Conservation (phyloP, 2,113 vertebrate genomes). For the Peromyscus leucopus region DNA sequence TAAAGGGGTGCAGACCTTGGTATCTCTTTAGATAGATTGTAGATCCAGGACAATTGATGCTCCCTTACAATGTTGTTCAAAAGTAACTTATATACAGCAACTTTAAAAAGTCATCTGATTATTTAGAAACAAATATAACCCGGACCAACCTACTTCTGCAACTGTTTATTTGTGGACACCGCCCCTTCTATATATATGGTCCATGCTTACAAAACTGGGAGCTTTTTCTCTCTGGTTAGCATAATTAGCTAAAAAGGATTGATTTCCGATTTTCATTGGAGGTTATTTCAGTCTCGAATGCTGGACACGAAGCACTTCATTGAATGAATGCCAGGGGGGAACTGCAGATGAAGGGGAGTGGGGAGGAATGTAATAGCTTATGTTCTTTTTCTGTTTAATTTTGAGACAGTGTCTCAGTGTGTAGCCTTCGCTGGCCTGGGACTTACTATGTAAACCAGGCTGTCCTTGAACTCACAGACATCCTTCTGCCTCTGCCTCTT, state of each 20-base stretch:
- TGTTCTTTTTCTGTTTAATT: not conserved
- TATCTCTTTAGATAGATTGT: not conserved
- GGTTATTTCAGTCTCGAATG: conserved; percentile 47
- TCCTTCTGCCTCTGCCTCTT: not conserved
- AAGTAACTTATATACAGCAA: not conserved
- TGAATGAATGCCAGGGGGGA: conserved; percentile 48
- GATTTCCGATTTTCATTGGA: conserved; percentile 58
- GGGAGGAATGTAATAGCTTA: not conserved
- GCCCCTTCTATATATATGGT: not conserved
- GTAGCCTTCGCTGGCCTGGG: not conserved
- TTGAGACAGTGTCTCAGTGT: not conserved
- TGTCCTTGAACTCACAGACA: not conserved
- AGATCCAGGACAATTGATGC: not conserved
- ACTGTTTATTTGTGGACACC: not conserved
- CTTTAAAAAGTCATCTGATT: conserved; percentile 3
- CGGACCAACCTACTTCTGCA: not conserved
- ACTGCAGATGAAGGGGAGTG: not conserved
- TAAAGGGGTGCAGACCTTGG: not conserved
- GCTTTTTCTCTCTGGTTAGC: not conserved
- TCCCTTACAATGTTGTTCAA: not conserved
- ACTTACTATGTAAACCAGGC: not conserved
- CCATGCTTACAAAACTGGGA: conserved; percentile 26
- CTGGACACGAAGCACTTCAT: not conserved
- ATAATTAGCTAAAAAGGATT: not conserved
- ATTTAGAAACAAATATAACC: conserved; percentile 1